Percentiles rank a stretch among this genome's conserved stretches.
Evolutionary conservation across 2,797 vertebrate genomes (phyloP).

Genomic region (Melanogrammus aeglefinus): DNA sequence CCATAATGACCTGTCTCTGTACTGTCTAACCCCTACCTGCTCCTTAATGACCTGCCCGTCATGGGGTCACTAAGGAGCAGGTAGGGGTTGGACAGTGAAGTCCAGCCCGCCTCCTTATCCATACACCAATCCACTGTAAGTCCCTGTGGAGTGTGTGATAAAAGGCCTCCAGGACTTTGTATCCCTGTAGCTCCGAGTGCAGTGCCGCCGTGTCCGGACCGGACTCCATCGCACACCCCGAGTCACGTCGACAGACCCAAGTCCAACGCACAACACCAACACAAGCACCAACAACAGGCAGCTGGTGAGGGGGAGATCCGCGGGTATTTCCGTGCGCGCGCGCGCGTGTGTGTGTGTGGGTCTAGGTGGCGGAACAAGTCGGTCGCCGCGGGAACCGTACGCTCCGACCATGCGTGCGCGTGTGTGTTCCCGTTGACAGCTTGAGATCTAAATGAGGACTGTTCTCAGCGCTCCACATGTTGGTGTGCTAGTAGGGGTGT

Average conservation of each 20-base stretch:
- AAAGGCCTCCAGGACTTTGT: neutral
- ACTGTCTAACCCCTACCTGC: too few species aligned
- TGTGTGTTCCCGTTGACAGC: slow-evolving; percentile 28
- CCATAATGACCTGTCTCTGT: too few species aligned
- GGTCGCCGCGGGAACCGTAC: slow-evolving; percentile 50
- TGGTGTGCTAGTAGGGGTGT: slow-evolving; percentile 6
- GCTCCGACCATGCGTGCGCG: slow-evolving; percentile 42
- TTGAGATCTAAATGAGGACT: slow-evolving; percentile 60
- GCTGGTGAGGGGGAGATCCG: neutral
- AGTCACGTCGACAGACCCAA: neutral
- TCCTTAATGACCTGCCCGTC: too few species aligned
- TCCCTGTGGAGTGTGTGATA: neutral
- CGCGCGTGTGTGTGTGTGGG: slow-evolving; percentile 13
- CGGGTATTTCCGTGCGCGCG: neutral
- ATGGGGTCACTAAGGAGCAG: too few species aligned
- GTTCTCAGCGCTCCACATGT: slow-evolving; percentile 59
- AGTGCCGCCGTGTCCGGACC: neutral
- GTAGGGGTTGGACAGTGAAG: too few species aligned
- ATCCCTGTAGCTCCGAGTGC: neutral
- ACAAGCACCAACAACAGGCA: neutral
- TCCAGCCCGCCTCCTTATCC: neutral
- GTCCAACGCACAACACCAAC: neutral
- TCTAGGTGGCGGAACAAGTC: slow-evolving; percentile 50
- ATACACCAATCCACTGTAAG: too few species aligned
- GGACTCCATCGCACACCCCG: neutral